Percentiles rank a stretch among this genome's conserved stretches.
phyloP scores from a whole-genome alignment of 2,888 invertebrate species.

The Campoplex capitator region DNA sequence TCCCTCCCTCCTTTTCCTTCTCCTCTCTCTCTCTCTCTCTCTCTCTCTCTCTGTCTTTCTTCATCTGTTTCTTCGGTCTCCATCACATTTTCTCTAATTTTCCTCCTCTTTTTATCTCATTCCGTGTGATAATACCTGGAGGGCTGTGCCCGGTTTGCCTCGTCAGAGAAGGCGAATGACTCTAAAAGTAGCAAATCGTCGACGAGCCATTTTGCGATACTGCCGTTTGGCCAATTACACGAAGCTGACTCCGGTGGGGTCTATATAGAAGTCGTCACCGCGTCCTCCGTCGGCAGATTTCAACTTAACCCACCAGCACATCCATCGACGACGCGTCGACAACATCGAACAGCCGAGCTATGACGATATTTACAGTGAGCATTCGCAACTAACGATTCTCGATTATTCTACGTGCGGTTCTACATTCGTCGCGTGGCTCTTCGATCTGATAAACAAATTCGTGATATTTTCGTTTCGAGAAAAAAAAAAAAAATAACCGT shows the following conservation, averaged over 20 bases:
- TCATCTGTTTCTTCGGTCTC: constrained; percentile 5
- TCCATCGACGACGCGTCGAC: constrained; percentile 68
- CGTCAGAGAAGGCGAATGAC: constrained; percentile 80
- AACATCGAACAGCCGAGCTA: constrained; percentile 57
- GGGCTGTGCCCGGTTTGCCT: constrained; percentile 72
- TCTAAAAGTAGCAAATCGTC: constrained; percentile 78
- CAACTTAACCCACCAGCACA: constrained; percentile 76
- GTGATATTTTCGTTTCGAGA: neutral
- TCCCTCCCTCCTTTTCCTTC: neutral
- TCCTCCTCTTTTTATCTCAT: constrained; percentile 11
- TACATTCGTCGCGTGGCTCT: constrained; percentile 10
- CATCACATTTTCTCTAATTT: constrained; percentile 30
- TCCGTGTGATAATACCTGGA: constrained; percentile 67
- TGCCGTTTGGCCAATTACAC: constrained; percentile 78
- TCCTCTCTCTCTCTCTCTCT: neutral
- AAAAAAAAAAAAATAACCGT: neutral
- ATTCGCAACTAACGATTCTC: constrained; percentile 45
- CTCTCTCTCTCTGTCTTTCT: neutral
- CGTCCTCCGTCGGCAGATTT: constrained; percentile 78
- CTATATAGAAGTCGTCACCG: constrained; percentile 82
- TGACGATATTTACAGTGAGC: constrained; percentile 80
- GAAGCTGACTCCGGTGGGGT: constrained; percentile 71
- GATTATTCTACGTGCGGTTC: neutral
- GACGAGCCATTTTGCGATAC: constrained; percentile 73
- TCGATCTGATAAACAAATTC: neutral